A percentile compares a stretch with the other conserved stretches of the same genome.
phyloP scores from a whole-genome alignment of 2,888 invertebrate genomes.

The Vannuccia rotundouncinata region DNA sequence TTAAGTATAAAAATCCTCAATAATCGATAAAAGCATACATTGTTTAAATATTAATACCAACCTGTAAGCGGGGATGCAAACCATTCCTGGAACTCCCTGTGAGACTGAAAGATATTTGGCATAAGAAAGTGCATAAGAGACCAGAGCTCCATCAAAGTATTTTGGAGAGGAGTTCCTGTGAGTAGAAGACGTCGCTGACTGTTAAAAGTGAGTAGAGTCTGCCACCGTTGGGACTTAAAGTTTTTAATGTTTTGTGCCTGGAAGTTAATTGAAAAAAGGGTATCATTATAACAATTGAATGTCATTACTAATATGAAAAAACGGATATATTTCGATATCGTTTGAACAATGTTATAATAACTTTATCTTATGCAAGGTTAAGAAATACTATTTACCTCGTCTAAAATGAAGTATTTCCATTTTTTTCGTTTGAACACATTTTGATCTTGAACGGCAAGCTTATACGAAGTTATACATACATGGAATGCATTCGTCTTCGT shows the following conservation, averaged over 20 bases:
- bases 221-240: slow-evolving; percentile 98
- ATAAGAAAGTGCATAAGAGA: slow-evolving; percentile 95
- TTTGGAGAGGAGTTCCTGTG: slow-evolving; percentile 86
- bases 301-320: too few relatives aligned
- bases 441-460: slow-evolving; percentile 94
- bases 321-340: too few relatives aligned
- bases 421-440: slow-evolving; percentile 90
- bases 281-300: too few relatives aligned
- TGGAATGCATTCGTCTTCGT: slow-evolving; percentile 94
- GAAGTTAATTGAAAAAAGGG: slow-evolving; percentile 3
- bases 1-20: background rate
- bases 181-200: slow-evolving; percentile 79
- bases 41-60: background rate
- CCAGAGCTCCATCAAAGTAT: slow-evolving; percentile 92
- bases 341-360: too few relatives aligned
- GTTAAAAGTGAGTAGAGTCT: slow-evolving; percentile 84
- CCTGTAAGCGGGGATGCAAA: slow-evolving; percentile 89
- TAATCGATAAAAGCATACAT: background rate
- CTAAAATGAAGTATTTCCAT: slow-evolving; percentile 94
- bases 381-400: slow-evolving; percentile 61
- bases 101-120: slow-evolving; percentile 91
- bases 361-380: background rate
- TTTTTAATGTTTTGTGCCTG: slow-evolving; percentile 98
- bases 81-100: slow-evolving; percentile 89
- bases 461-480: slow-evolving; percentile 92